Percentiles rank a stretch among this genome's conserved stretches.
Evolutionary conservation across 2,797 vertebrate species (phyloP).

Genomic region (Anisognathus igniventris): DNA sequence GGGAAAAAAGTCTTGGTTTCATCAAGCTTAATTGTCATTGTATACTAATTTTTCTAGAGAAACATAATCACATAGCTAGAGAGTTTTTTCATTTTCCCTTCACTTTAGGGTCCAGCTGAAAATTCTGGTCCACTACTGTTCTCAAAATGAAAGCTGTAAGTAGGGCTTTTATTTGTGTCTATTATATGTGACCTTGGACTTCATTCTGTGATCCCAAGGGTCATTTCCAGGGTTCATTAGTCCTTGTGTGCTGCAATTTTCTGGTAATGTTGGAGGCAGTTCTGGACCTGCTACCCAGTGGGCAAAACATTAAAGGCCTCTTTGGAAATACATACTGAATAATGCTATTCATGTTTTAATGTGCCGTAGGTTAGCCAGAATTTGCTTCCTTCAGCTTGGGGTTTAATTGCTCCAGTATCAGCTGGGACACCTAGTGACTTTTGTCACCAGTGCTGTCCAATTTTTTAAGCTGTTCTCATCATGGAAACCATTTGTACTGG

Average conservation of each 20-base stretch:
- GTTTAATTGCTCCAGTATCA: neutral
- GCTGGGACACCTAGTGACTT: neutral
- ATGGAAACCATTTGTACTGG: neutral
- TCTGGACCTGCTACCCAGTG: neutral
- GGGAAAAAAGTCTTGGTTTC: neutral
- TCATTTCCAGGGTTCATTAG: neutral
- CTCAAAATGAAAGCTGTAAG: neutral
- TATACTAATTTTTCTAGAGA: neutral
- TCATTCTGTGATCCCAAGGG: neutral
- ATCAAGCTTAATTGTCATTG: neutral
- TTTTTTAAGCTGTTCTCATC: neutral
- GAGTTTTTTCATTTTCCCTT: neutral
- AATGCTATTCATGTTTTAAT: neutral
- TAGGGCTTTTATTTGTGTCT: neutral
- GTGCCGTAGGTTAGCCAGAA: accelerated
- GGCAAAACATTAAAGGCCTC: neutral
- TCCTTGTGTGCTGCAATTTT: neutral
- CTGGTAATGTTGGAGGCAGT: neutral
- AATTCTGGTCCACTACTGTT: neutral
- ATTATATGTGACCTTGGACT: neutral
- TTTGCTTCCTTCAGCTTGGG: neutral
- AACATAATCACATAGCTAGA: neutral
- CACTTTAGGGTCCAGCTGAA: neutral
- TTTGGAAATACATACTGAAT: neutral
- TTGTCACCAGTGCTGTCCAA: accelerated